Percentiles rank a stretch among this genome's conserved stretches.
Evolutionary conservation across 37 sponge, comb jelly and placozoan genomes (phyloP).

Genomic region (Spongia lamella): DNA sequence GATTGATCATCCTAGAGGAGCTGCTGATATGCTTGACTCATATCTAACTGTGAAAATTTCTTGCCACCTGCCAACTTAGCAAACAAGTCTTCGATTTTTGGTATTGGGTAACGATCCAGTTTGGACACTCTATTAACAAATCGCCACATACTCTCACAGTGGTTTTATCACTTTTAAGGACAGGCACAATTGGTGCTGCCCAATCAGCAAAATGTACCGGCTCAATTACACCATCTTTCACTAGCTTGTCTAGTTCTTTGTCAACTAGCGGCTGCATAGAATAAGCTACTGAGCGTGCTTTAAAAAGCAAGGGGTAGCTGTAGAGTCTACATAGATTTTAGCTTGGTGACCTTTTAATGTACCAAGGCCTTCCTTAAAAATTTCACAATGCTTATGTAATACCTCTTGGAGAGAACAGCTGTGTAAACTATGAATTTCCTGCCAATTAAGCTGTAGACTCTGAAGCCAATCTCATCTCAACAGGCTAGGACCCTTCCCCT

Average conservation of each 20-base stretch:
- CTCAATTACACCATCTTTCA: neutral
- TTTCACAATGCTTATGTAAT: neutral
- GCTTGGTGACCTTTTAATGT: neutral
- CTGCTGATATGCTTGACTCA: slow-evolving; percentile 7
- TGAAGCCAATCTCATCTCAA: no score
- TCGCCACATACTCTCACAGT: neutral
- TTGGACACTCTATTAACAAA: neutral
- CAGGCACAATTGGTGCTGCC: slow-evolving; percentile 3
- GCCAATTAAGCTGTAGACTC: neutral
- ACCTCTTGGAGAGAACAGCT: neutral
- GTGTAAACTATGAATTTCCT: neutral
- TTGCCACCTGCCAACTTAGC: neutral
- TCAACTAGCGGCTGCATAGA: neutral
- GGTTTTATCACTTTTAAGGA: neutral
- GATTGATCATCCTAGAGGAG: neutral
- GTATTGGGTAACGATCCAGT: neutral
- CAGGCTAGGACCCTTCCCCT: no score
- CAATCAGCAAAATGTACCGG: neutral
- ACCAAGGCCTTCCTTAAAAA: neutral
- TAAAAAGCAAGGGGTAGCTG: neutral
- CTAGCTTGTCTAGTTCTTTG: neutral
- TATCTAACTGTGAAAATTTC: neutral
- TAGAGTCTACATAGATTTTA: neutral
- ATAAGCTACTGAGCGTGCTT: neutral
- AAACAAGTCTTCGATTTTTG: neutral